Evolutionary conservation across 2,113 vertebrate species (phyloP).

Genomic region (Vombatus ursinus): DNA sequence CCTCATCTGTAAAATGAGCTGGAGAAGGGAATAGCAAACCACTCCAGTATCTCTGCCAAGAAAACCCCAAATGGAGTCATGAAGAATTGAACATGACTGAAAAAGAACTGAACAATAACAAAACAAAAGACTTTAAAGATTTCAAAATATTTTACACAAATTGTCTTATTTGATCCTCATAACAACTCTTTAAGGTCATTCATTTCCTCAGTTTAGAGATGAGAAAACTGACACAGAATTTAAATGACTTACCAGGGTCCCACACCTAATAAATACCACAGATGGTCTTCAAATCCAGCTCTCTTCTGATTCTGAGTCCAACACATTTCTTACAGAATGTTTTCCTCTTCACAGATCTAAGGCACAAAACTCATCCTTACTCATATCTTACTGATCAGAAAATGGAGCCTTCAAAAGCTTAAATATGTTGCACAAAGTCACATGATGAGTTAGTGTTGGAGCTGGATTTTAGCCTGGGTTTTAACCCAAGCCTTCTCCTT

Average conservation of each 20-base stretch:
- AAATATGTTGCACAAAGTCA: too few relatives aligned
- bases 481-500: too few relatives aligned
- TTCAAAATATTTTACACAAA: background rate
- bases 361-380: too few relatives aligned
- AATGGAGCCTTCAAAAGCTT: background rate
- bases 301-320: background rate
- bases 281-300: background rate
- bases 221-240: background rate
- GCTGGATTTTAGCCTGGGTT: too few relatives aligned
- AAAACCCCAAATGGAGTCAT: too few relatives aligned
- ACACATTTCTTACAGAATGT: background rate
- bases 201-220: background rate
- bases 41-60: too few relatives aligned
- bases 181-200: background rate
- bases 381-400: background rate
- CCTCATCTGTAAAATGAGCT: too few relatives aligned
- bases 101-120: too few relatives aligned
- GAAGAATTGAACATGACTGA: too few relatives aligned
- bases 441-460: background rate
- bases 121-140: background rate
- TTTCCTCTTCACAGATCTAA: background rate
- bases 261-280: background rate
- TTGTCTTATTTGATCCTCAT: background rate
- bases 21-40: too few relatives aligned
- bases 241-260: background rate